phyloP scores from a whole-genome alignment of 2,888 invertebrate species.

The Caenorhabditis sp. region DNA sequence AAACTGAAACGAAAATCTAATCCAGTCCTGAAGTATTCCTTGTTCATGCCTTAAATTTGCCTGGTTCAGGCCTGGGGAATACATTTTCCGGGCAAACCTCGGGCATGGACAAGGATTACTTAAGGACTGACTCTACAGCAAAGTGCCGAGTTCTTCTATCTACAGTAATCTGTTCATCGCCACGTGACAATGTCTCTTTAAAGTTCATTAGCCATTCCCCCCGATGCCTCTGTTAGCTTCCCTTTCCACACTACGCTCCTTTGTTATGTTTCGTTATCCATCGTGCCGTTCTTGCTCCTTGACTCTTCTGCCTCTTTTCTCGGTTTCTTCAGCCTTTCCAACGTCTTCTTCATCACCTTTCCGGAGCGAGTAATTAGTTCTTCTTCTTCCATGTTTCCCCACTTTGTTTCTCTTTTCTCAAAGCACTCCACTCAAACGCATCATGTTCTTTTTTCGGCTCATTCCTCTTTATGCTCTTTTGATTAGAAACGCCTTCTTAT shows the following conservation, averaged over 20 bases:
- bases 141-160: not conserved
- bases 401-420: conserved; percentile 5
- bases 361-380: conserved; percentile 52
- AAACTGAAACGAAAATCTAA: too few relatives aligned
- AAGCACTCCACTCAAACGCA: conserved; percentile 6
- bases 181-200: conserved; percentile 2
- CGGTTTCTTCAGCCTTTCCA: conserved; percentile 19
- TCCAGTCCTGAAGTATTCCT: too few relatives aligned
- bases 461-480: not conserved
- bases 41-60: too few relatives aligned
- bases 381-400: conserved; percentile 21
- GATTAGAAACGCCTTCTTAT: conserved; percentile 10
- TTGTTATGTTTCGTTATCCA: conserved; percentile 43
- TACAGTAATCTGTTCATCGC: not conserved
- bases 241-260: not conserved
- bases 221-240: not conserved
- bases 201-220: conserved; percentile 34
- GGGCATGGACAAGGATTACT: too few relatives aligned
- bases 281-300: conserved; percentile 31
- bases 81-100: too few relatives aligned
- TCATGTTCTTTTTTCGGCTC: conserved; percentile 2
- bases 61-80: too few relatives aligned
- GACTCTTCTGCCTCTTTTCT: conserved; percentile 22
- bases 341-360: conserved; percentile 30
- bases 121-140: too few relatives aligned